Base-by-base conservation (phyloP, 2,888 invertebrate genomes). In the Rhagonycha fulva region DNA sequence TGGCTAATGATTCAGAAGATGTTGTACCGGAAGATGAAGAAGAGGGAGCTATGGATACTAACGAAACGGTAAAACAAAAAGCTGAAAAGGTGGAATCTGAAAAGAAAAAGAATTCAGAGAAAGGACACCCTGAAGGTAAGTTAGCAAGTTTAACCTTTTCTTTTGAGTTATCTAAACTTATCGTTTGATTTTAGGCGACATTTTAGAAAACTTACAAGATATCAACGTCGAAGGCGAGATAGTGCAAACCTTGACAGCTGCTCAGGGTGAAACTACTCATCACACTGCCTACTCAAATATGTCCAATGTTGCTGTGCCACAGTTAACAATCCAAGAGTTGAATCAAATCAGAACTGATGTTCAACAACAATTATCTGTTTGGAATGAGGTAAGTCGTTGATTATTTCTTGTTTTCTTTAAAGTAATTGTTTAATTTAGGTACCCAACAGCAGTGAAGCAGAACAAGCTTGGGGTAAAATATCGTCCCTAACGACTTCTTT, bases 141-240 rank as follows among this genome's bases (percentile, higher is more conserved):
- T 47, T 24, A 68, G 14, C 2, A 26, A 14, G 9, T 32, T 32
- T 47, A 24, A n/a, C 14, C 14, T 4, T 68, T 12, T 14, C 61
- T 14, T 2, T 68, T 9, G n/a, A 24, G 10, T n/a, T 28, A 28
- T 68, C 2, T 2, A 12, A 28, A 11, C 9, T 28, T 26, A 19
- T 32, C 61, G 12, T 73, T 28, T 70, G 4, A 32, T 76, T 61
- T 24, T 79, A 85, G 86, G 86, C 68, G 87, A 87, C 12, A 79
- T 86, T 68, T 70, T 86, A 7, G 86, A 87, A 47, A 86, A 86
- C 32, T 67, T 85, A 28, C 85, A 89, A 80, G 90, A 90, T 0
- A 87, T 93, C 28, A 92, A 94, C 81, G 81, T 95, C 1, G 96
- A 96, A 80, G 97, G 97, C 0, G 95, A 96, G 26, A 86, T 88